Conservation (phyloP, 2,888 invertebrate genomes). For the Hyppa rectilinea region DNA sequence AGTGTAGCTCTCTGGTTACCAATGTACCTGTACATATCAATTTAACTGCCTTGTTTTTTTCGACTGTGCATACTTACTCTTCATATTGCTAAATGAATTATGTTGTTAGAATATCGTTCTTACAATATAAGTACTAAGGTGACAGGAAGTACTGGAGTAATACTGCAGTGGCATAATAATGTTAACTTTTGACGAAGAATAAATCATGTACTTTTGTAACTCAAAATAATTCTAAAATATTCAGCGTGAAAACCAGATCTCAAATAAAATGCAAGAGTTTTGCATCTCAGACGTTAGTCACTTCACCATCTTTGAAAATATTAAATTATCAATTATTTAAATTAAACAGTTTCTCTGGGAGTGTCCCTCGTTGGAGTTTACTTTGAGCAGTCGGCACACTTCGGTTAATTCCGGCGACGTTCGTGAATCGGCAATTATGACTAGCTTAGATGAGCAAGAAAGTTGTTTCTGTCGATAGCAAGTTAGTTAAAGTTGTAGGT, state of each 20-base stretch:
- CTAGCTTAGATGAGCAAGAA: constrained; percentile 35
- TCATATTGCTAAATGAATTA: too few relatives aligned
- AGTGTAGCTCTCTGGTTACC: neutral
- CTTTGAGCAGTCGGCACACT: constrained; percentile 22
- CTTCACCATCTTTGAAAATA: constrained; percentile 3
- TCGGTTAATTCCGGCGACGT: constrained; percentile 29
- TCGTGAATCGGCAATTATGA: constrained; percentile 48
- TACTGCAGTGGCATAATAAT: neutral
- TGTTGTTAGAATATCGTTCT: neutral
- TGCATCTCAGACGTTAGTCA: neutral
- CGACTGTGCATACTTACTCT: too few relatives aligned
- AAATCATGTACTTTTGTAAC: neutral
- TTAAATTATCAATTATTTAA: constrained; percentile 39
- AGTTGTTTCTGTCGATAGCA: constrained; percentile 26
- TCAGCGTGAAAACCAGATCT: neutral
- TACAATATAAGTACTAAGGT: neutral
- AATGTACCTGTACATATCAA: neutral
- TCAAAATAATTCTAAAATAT: constrained; percentile 11
- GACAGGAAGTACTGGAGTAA: neutral
- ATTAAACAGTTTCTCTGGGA: constrained; percentile 16
- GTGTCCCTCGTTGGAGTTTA: constrained; percentile 43
- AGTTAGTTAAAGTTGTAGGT: constrained; percentile 13
- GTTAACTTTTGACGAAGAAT: neutral
- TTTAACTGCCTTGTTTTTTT: too few relatives aligned
- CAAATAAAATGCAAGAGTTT: neutral